These are phyloP conservation scores for Poeciliopsis gracilis DNA, from an alignment of 2,797 vertebrate species.

Conservation along the genomic window DNA sequence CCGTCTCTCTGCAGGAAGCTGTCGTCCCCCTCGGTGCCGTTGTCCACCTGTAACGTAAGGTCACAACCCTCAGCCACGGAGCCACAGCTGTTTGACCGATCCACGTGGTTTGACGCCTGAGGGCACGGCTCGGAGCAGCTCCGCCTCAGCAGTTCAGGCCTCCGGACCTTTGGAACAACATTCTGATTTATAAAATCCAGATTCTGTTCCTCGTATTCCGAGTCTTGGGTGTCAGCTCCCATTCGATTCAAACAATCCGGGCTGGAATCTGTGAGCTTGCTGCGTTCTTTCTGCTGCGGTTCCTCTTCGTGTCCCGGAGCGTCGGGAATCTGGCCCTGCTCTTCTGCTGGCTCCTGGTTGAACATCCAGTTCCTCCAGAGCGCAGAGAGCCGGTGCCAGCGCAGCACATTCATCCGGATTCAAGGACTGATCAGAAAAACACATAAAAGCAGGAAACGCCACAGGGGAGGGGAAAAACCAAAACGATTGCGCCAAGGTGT, in stretches of 20 bases:
- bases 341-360: conserved; percentile 83
- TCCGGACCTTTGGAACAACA: conserved; percentile 6
- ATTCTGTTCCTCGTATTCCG: conserved; percentile 36
- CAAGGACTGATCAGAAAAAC: conserved; percentile 60
- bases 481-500: conserved; percentile 16
- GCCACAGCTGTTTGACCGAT: conserved; percentile 11
- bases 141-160: conserved; percentile 24
- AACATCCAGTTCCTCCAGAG: conserved; percentile 92
- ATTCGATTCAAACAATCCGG: conserved; percentile 1
- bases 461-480: conserved; percentile 2
- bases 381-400: conserved; percentile 83
- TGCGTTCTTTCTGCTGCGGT: not conserved
- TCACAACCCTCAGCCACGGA: conserved; percentile 7
- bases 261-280: not conserved
- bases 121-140: conserved; percentile 52
- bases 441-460: conserved; percentile 68
- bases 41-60: conserved; percentile 93
- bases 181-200: conserved; percentile 24
- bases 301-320: conserved; percentile 6
- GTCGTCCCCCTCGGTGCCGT: conserved; percentile 89
- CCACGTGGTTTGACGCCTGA: conserved; percentile 1
- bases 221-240: conserved; percentile 8
- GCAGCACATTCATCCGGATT: conserved; percentile 83
- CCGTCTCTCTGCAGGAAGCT: conserved; percentile 86
- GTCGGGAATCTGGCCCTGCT: conserved; percentile 42